Evolutionary conservation across 1,140 invertebrate genomes (phyloP).

Genomic region (Camponotus vicinus): DNA sequence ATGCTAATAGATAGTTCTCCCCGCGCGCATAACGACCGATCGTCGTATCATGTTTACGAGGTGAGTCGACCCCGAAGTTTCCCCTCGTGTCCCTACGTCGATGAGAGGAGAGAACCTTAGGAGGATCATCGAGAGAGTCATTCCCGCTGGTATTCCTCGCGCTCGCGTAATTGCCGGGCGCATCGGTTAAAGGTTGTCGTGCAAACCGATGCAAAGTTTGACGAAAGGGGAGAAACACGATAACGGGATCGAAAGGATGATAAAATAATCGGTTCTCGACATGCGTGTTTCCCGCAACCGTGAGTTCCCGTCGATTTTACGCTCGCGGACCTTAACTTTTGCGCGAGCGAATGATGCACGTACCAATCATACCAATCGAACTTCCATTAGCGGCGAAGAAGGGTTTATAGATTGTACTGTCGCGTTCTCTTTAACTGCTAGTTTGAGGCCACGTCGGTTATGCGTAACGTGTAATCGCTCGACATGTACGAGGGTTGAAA

Average conservation of each 20-base stretch:
- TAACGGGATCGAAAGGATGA: slow-evolving; percentile 9
- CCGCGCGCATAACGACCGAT: slow-evolving; percentile 60
- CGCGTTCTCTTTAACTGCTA: slow-evolving; percentile 21
- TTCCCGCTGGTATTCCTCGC: slow-evolving; percentile 32
- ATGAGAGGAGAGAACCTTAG: slow-evolving; percentile 50
- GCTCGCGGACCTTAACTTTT: background rate
- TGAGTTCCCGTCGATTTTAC: slow-evolving; percentile 18
- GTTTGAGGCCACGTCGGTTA: background rate
- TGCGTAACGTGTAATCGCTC: slow-evolving; percentile 34
- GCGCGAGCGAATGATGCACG: background rate
- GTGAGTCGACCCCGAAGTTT: slow-evolving; percentile 57
- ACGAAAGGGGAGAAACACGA: background rate
- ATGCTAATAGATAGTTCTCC: slow-evolving; percentile 73
- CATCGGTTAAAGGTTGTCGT: slow-evolving; percentile 2
- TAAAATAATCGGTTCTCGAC: slow-evolving; percentile 37
- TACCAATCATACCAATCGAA: slow-evolving; percentile 19
- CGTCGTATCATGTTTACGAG: slow-evolving; percentile 72
- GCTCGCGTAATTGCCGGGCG: slow-evolving; percentile 32
- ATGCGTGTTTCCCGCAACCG: background rate
- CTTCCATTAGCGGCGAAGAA: slow-evolving; percentile 4
- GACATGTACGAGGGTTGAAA: background rate
- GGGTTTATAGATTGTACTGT: background rate
- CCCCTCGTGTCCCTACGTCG: slow-evolving; percentile 42
- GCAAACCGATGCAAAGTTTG: slow-evolving; percentile 22
- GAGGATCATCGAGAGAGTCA: slow-evolving; percentile 59